Evolutionary conservation across 2,888 invertebrate species (phyloP), one percentile per base, ranked within the genome.

Genomic region (Xestia xanthographa): DNA sequence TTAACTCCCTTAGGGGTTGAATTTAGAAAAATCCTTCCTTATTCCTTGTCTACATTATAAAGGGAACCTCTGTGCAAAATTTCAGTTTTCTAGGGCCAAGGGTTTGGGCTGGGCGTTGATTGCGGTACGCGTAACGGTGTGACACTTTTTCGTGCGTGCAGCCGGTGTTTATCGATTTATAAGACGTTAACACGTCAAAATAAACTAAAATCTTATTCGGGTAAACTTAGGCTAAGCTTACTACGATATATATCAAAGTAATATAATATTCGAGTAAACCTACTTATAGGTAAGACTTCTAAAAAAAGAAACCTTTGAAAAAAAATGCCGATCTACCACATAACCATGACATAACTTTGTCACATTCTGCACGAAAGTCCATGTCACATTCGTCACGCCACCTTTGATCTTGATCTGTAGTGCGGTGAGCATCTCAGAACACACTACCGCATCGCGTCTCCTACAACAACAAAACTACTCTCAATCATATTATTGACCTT

Each of bases 351-450:
- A 53, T 53, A 41, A 41, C 20, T 56, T 56, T 77, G 41, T 68
- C 41, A 34, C 5, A 26, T 48, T 48, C 22, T 41, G 29, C 41
- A 29, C n/a, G 29, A 77, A 67, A 67, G 41, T 77, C 38, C 29
- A 17, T n/a, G n/a, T n/a, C n/a, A n/a, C n/a, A n/a, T 68, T 17
- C 20, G 20, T 12, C 56, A 58, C 56, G 20, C 48, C 45, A 48
- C 45, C 53, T 78, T 76, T 68, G 48, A 78, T 58, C 78, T 58
- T 17, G 68, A 60, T 60, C 56, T 58, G 48, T 43, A 68, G 41
- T 78, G 48, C 41, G 34, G 50, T 60, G 22, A 34, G 22, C 17
- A 43, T 60, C 41, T 67, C 20, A n/a, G 26, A 60, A 43, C 22
- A 58, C 29, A 68, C 34, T 20, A 43, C 34, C 26, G 34, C 41